Conservation (phyloP, 2,113 vertebrate genomes). For the Pituophis catenifer region DNA sequence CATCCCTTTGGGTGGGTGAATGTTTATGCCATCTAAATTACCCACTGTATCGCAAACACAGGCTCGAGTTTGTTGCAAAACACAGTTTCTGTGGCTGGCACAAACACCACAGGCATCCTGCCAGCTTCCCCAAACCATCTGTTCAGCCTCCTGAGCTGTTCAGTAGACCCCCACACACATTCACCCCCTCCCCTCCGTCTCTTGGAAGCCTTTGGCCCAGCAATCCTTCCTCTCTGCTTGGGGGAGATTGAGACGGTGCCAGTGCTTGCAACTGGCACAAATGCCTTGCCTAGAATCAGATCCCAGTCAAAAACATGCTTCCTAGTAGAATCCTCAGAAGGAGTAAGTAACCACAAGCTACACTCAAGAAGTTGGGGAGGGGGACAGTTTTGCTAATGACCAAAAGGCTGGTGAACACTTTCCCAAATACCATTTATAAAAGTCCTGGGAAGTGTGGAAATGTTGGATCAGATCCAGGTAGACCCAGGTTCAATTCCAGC, state of each 20-base stretch:
- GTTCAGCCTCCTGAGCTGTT: slow-evolving; percentile 60
- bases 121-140: slow-evolving; percentile 52
- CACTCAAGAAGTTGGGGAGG: neutral
- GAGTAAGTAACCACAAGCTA: neutral
- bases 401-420: neutral
- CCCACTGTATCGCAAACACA: slow-evolving; percentile 51
- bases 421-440: neutral
- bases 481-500: neutral
- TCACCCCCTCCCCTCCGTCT: slow-evolving; percentile 43
- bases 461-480: neutral
- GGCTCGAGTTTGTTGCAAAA: slow-evolving; percentile 59
- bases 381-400: neutral
- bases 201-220: slow-evolving; percentile 51
- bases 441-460: neutral
- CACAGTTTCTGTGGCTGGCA: slow-evolving; percentile 63
- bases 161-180: slow-evolving; percentile 18
- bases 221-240: slow-evolving; percentile 43
- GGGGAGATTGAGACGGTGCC: slow-evolving; percentile 61
- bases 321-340: neutral
- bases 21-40: slow-evolving; percentile 62
- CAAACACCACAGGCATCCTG: slow-evolving; percentile 34
- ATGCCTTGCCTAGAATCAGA: slow-evolving; percentile 18
- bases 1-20: slow-evolving; percentile 52
- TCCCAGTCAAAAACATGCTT: neutral
- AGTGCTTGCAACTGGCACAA: slow-evolving; percentile 55